phyloP scores from a whole-genome alignment of 1,140 invertebrate genomes.

The Yoshiicerus persimilis region DNA sequence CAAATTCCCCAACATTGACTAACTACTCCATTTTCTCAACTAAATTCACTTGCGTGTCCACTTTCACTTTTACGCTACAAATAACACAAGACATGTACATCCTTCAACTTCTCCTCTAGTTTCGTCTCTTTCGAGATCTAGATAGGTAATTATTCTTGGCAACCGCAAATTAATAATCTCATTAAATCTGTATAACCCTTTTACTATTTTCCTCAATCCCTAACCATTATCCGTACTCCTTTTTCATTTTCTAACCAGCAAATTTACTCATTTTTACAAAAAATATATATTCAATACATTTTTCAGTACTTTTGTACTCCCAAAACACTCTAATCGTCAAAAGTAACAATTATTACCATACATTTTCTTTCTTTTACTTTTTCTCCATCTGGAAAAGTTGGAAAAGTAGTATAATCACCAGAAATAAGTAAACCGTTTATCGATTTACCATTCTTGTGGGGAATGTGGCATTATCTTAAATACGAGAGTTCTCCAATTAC shows the following conservation, averaged over 20 bases:
- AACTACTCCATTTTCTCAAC: background rate
- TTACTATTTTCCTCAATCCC: background rate
- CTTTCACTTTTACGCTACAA: background rate
- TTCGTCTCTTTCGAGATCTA: background rate
- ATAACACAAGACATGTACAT: background rate
- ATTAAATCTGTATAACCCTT: background rate
- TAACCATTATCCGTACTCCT: background rate
- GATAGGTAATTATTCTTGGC: background rate
- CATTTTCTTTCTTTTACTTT: no score
- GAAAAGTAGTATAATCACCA: no score
- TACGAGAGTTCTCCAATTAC: background rate
- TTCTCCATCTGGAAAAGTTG: no score
- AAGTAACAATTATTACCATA: no score
- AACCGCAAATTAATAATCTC: background rate
- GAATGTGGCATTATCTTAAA: background rate
- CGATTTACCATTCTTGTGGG: background rate
- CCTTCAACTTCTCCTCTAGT: background rate
- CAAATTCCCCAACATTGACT: background rate
- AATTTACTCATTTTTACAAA: no score
- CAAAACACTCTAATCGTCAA: no score
- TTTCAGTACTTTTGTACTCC: no score
- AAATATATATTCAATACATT: no score
- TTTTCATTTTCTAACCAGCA: background rate
- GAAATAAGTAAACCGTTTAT: no score
- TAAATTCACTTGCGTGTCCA: background rate